Conservation (phyloP, 1,140 invertebrate genomes). For the Dolichoris vasculosae region DNA sequence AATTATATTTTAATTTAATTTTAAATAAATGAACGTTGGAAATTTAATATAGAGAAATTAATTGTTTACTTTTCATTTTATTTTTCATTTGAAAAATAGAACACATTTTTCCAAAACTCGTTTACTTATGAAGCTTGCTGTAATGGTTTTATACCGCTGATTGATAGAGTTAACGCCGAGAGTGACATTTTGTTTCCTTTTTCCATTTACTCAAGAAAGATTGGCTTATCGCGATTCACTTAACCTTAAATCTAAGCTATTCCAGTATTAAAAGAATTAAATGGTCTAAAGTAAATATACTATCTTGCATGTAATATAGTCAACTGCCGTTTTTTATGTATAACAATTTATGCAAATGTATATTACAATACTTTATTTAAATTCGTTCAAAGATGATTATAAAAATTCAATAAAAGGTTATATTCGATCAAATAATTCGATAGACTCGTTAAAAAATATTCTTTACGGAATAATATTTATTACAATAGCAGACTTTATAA, state of each 20-base stretch:
- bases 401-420: not conserved
- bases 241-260: conserved; percentile 22
- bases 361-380: not conserved
- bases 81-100: not conserved
- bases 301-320: not conserved
- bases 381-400: not conserved
- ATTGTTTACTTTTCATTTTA: not conserved
- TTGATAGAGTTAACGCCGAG: conserved; percentile 23
- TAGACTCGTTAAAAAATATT: not conserved
- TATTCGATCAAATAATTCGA: not conserved
- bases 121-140: not conserved
- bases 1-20: not conserved
- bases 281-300: conserved; percentile 1
- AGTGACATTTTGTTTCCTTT: conserved; percentile 27
- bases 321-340: not conserved
- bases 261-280: conserved; percentile 25
- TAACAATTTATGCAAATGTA: not conserved
- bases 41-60: too few relatives aligned
- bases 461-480: too few relatives aligned
- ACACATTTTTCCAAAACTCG: not conserved
- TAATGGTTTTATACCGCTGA: not conserved
- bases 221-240: conserved; percentile 47
- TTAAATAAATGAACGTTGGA: not conserved
- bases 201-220: conserved; percentile 27
- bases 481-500: too few relatives aligned